Evolutionary conservation across 2,888 invertebrate genomes (phyloP), one percentile per base, ranked within the genome.

Genomic region (Amorpha juglandis): DNA sequence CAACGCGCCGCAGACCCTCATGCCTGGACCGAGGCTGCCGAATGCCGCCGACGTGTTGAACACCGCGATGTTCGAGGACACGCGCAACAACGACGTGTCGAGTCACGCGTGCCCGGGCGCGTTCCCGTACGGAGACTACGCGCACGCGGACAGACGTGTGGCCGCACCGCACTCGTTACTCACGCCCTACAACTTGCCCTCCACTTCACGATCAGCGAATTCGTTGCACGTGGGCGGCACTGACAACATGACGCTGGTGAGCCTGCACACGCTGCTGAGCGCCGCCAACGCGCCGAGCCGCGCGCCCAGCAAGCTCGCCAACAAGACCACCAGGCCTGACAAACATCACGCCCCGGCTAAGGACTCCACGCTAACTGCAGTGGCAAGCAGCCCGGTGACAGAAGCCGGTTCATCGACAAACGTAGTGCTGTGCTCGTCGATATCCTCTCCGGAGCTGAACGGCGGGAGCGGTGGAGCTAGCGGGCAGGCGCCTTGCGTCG

Each of bases 401-500:
- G 90, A 88, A 55, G 73, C 78, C 16, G 74, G 74, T 62, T 65
- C 76, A n/a, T 71, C 71, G 50, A 70, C 72, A 16, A 80, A 71
- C 73, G 78, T 73, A 21, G 81, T 75, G 38, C 79, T 94, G 16
- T 87, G 89, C 69, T 78, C 91, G 45, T 94, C 94, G 1, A 75
- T 89, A 42, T 94, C 94, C 63, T 94, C 94, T 1, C 94, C 94
- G 7, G 93, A 94, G 78, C 83, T 94, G 68, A 79, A 81, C 70
- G 81, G 78, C 62, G 55, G 74, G 70, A 51, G 68, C 71, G 62
- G 70, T 69, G 65, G 73, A 70, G 67, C 65, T 67, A 67, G 70
- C 65, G 69, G 72, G 62, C 73, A 73, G 42, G 38, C 19, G 2
- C 38, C 38, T 3, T 38, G 38, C 7, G 7, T 3, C 38, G 38